These are phyloP conservation scores for Chironex yamaguchii DNA, from an alignment of 30 jellyfish, hydroid and myxozoan species.

Conservation along the genomic window DNA sequence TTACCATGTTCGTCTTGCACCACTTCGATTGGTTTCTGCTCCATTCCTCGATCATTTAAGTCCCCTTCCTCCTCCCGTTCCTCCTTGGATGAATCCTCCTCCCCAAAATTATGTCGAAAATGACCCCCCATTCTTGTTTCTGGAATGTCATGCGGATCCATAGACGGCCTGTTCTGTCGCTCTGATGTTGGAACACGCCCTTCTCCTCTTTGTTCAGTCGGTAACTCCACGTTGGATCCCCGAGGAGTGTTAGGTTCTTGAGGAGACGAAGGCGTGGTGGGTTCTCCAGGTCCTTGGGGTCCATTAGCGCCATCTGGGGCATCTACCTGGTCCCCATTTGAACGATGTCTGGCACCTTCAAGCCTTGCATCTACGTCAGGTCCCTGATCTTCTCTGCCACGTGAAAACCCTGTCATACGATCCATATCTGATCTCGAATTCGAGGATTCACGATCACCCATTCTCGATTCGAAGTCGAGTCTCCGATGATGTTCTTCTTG, in stretches of 20 bases:
- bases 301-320: background rate
- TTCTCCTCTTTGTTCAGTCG: too few relatives aligned
- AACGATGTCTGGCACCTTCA: background rate
- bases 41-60: too few relatives aligned
- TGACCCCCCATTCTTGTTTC: constrained; percentile 30
- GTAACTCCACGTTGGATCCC: too few relatives aligned
- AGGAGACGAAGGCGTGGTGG: too few relatives aligned
- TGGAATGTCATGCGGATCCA: too few relatives aligned
- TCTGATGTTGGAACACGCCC: too few relatives aligned
- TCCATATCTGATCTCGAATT: background rate
- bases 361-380: background rate
- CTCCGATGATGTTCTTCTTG: background rate
- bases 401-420: background rate
- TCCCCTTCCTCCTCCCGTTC: background rate
- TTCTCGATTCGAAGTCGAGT: background rate
- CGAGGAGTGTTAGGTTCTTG: too few relatives aligned
- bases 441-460: background rate
- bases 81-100: background rate
- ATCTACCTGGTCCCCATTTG: background rate
- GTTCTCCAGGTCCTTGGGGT: background rate
- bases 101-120: background rate
- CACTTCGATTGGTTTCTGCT: constrained; percentile 73
- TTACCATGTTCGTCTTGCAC: constrained; percentile 80
- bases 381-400: background rate
- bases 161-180: too few relatives aligned